Percentiles rank a stretch among this genome's conserved stretches.
phyloP scores from a whole-genome alignment of 30 jellyfish, hydroid and myxozoan genomes.

The Aurelia aurita complex sp. Pacific region DNA sequence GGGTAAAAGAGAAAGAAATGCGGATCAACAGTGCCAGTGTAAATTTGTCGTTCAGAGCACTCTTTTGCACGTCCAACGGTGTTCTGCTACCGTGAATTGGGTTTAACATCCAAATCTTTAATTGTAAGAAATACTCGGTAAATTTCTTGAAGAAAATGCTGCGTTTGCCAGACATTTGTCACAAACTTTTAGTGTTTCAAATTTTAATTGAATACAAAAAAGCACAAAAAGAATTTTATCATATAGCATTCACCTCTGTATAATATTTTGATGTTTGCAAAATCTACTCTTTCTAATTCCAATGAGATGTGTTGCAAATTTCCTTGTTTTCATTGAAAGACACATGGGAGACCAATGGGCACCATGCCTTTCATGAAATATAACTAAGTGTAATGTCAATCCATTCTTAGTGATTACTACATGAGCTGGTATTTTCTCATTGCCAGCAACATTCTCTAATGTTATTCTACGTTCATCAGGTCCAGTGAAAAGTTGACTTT shows the following conservation, averaged over 20 bases:
- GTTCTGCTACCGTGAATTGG: too few relatives aligned
- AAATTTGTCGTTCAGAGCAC: too few relatives aligned
- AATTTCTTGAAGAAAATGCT: too few relatives aligned
- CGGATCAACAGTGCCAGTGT: too few relatives aligned
- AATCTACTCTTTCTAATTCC: not conserved
- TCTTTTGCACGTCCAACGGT: too few relatives aligned
- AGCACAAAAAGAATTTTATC: not conserved
- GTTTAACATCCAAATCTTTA: too few relatives aligned
- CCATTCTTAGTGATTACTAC: slow-evolving; percentile 2
- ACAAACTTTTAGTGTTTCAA: too few relatives aligned
- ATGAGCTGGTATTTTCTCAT: slow-evolving; percentile 9
- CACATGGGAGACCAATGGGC: slow-evolving; percentile 43
- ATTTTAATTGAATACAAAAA: too few relatives aligned
- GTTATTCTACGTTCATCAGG: slow-evolving; percentile 37
- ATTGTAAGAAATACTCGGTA: too few relatives aligned
- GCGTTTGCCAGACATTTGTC: too few relatives aligned
- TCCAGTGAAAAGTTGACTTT: slow-evolving; percentile 14
- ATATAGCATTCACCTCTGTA: slow-evolving; percentile 14
- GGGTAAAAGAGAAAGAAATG: too few relatives aligned
- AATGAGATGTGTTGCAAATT: not conserved
- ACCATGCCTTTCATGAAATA: slow-evolving; percentile 23
- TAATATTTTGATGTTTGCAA: slow-evolving; percentile 34
- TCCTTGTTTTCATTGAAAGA: not conserved
- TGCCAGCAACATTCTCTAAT: slow-evolving; percentile 1
- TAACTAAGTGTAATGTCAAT: slow-evolving; percentile 15